Percentiles rank a stretch among this genome's conserved stretches.
Evolutionary conservation across 2,113 vertebrate genomes (phyloP).

Genomic region (Aldabrachelys gigantea): DNA sequence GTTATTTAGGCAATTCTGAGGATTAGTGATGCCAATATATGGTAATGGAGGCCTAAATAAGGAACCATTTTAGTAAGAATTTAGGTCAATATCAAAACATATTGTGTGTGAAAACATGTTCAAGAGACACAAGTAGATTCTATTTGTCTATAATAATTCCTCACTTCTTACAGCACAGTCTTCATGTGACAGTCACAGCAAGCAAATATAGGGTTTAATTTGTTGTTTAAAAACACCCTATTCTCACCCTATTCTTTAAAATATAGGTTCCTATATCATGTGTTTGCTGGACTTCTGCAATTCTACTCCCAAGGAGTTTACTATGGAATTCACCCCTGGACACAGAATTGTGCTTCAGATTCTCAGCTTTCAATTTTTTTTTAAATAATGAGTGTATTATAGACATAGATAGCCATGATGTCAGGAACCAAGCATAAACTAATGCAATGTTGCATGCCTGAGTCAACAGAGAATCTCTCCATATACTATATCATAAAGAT

Average conservation of each 20-base stretch:
- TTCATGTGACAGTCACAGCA: background rate
- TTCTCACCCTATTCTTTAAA: background rate
- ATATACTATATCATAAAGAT: background rate
- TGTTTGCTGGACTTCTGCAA: background rate
- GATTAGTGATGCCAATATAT: background rate
- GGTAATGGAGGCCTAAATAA: background rate
- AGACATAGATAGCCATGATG: background rate
- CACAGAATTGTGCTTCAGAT: background rate
- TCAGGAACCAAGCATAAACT: background rate
- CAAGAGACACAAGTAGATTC: background rate
- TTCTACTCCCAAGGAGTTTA: background rate
- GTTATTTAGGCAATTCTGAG: background rate
- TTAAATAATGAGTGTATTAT: background rate
- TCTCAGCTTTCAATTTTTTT: background rate
- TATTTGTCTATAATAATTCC: background rate
- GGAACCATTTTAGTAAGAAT: background rate
- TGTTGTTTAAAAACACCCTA: background rate
- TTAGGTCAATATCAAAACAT: background rate
- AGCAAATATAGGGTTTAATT: background rate
- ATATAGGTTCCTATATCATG: background rate
- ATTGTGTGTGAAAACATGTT: background rate
- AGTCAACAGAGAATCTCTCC: background rate
- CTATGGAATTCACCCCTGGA: background rate
- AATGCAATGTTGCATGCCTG: background rate
- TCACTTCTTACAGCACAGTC: background rate